Evolutionary conservation across 2,888 invertebrate species (phyloP), one percentile per base, ranked within the genome.

Genomic region (Cerastis rubricosa): DNA sequence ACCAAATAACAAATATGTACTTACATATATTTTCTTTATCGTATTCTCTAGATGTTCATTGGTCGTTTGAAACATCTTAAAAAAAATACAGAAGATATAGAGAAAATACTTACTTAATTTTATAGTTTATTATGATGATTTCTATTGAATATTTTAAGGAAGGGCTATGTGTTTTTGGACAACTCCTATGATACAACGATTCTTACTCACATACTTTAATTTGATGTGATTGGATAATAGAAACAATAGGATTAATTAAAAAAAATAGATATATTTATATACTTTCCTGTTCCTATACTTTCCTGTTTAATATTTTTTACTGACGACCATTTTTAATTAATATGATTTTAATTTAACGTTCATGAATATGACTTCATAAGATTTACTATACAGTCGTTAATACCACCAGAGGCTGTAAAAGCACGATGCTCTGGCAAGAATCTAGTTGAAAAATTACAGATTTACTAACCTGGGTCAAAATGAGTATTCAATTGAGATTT

Each of bases 131-230:
- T 19, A 9, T 59, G 1, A 59, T 19, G 19, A 35, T 35, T 25
- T 57, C 57, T 47, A n/a, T 5, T 7, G 5, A 71, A 29, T 71
- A 4, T 25, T 66, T 22, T 17, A 35, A 68, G 74, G 68, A 76
- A 85, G 86, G 86, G 59, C 1, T 43, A 74, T 82, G 83, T 85
- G 84, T 78, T 29, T 65, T 85, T 76, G 22, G 19, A 69, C 73
- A 85, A 79, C 79, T 78, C 83, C 79, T 78, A 85, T 75, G 75
- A 78, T 85, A 85, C 86, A 85, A 79, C 75, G 83, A 85, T 83
- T 78, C 25, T 61, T 64, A 81, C 49, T 59, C 7, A 64, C 64
- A 64, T 69, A 57, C 14, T 67, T 45, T 14, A 54, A 61, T 57
- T 59, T 65, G 43, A 65, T 68, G 63, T 72, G n/a, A 72, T 76